Conservation (phyloP, 2,888 invertebrate species). For the Lithodes maja region DNA sequence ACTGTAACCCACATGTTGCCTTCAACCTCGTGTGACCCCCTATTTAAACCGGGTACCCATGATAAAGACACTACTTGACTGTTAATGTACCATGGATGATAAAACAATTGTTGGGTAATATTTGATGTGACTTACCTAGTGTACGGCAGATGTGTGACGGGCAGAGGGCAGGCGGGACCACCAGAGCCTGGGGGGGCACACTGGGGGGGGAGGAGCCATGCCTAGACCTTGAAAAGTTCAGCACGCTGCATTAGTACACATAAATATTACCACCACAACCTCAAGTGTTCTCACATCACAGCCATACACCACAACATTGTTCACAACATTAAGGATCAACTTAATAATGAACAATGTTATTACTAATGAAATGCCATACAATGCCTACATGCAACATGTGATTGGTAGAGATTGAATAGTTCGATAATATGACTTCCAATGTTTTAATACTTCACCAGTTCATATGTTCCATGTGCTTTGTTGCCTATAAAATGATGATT, state of each 20-base stretch:
- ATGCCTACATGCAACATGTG: conserved; percentile 57
- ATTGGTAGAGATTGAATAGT: conserved; percentile 21
- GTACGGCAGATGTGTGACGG: conserved; percentile 44
- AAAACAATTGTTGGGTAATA: too few relatives aligned
- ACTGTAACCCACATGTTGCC: too few relatives aligned
- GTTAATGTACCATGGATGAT: too few relatives aligned
- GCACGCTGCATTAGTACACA: conserved; percentile 67
- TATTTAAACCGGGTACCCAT: too few relatives aligned
- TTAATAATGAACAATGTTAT: conserved; percentile 38
- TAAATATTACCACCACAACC: conserved; percentile 53
- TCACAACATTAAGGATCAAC: conserved; percentile 43
- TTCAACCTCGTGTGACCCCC: too few relatives aligned
- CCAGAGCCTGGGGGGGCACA: conserved; percentile 66
- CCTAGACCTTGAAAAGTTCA: conserved; percentile 68
- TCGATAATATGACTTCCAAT: background rate
- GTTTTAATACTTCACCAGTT: conserved; percentile 28
- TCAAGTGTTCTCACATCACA: conserved; percentile 46
- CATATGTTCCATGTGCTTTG: conserved; percentile 61
- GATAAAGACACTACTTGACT: too few relatives aligned
- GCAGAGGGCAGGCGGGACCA: conserved; percentile 50
- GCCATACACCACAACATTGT: conserved; percentile 18
- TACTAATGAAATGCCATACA: conserved; percentile 39
- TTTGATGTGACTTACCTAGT: conserved; percentile 54
- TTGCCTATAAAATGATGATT: conserved; percentile 15
- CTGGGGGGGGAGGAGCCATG: conserved; percentile 66